Evolutionary conservation across 2,113 vertebrate species (phyloP).

Genomic region (Ahaetulla prasina): DNA sequence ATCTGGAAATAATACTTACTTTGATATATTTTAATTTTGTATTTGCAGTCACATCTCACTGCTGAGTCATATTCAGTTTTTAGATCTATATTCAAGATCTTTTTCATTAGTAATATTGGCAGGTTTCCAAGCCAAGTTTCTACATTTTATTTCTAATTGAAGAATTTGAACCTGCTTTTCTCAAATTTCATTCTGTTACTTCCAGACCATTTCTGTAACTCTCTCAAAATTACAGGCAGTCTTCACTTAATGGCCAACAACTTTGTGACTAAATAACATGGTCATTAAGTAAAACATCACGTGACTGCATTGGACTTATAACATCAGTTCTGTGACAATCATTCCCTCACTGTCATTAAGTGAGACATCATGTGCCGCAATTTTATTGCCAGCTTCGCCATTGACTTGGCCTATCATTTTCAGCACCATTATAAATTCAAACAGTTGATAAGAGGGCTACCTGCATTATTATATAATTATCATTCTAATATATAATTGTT

Average conservation of each 20-base stretch:
- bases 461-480: background rate
- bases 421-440: background rate
- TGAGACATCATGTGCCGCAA: background rate
- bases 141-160: background rate
- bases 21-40: background rate
- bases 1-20: background rate
- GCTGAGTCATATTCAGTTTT: background rate
- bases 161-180: background rate
- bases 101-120: background rate
- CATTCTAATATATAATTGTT: background rate
- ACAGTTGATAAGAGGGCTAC: background rate
- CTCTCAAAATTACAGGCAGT: background rate
- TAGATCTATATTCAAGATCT: background rate
- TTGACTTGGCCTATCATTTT: background rate
- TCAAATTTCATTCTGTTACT: background rate
- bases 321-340: background rate
- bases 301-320: background rate
- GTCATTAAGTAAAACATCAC: background rate
- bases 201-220: background rate
- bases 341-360: background rate
- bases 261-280: background rate
- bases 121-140: background rate
- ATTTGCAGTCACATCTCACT: background rate
- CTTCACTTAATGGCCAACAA: background rate
- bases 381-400: background rate